Conservation (phyloP, 30 jellyfish, hydroid and myxozoan genomes). For the Aurelia aurita complex sp. Pacific region DNA sequence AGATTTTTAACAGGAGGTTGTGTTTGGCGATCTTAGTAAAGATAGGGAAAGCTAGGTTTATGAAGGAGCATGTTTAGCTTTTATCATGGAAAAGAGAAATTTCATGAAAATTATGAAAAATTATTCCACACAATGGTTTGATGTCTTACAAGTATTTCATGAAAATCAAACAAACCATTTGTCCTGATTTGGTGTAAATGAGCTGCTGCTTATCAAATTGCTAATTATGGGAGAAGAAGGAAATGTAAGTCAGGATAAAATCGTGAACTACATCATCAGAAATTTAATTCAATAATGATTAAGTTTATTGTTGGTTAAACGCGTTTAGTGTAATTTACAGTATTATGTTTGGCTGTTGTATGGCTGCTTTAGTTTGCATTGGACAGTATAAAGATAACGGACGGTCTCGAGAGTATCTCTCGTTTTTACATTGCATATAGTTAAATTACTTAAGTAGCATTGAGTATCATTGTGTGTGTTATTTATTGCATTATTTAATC, state of each 20-base stretch:
- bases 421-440: conserved; percentile 26
- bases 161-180: no score
- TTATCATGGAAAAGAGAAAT: no score
- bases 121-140: no score
- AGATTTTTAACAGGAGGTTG: no score
- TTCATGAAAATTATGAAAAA: no score
- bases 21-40: no score
- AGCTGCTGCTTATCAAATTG: background rate
- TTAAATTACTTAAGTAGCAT: background rate
- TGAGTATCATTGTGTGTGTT: conserved; percentile 16
- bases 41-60: no score
- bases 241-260: background rate
- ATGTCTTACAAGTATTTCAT: no score
- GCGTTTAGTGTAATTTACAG: background rate
- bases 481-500: conserved; percentile 38
- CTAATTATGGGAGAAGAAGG: background rate
- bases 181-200: no score
- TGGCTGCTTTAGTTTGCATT: conserved; percentile 1
- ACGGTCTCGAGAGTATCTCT: conserved; percentile 44
- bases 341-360: conserved; percentile 30
- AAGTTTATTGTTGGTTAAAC: background rate
- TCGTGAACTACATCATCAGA: background rate
- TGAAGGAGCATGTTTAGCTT: no score
- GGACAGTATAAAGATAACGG: background rate
- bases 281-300: background rate